phyloP scores from a whole-genome alignment of 2,113 vertebrate species.

The Anoplopoma fimbria region DNA sequence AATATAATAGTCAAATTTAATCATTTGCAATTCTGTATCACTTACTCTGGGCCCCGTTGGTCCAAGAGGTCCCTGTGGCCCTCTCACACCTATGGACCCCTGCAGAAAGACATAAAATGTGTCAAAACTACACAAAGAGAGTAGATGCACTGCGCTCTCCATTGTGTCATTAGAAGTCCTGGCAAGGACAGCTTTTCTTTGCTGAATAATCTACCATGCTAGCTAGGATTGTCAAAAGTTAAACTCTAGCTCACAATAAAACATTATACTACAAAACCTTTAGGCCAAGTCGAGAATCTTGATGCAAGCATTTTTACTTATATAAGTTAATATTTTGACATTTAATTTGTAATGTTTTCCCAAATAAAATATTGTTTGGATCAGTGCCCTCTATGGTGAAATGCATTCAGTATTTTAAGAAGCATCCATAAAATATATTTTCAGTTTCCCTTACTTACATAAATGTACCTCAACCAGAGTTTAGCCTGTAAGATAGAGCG shows the following conservation, averaged over 20 bases:
- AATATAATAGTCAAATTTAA: conserved; percentile 12
- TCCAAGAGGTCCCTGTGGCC: conserved; percentile 92
- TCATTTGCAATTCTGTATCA: conserved; percentile 27
- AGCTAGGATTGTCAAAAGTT: background rate
- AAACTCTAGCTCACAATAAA: background rate
- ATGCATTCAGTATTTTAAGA: background rate
- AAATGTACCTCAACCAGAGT: background rate
- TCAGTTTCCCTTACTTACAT: background rate
- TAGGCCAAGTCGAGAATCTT: background rate
- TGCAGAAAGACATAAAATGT: conserved; percentile 61
- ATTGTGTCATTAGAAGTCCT: background rate
- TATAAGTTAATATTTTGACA: background rate
- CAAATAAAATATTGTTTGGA: background rate
- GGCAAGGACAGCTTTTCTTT: background rate
- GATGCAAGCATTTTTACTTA: background rate
- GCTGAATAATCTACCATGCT: background rate
- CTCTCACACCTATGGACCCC: conserved; percentile 93
- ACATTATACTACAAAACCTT: background rate
- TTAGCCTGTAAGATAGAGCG: background rate
- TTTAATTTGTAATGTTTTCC: background rate
- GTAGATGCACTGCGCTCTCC: background rate
- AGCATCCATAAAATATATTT: background rate
- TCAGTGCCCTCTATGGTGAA: background rate
- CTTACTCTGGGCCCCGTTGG: conserved; percentile 91
- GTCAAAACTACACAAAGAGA: background rate